Percentiles rank a stretch among this genome's conserved stretches.
These are phyloP conservation scores for Actenoides hombroni DNA, from an alignment of 2,113 vertebrate genomes.

Conservation along the genomic window DNA sequence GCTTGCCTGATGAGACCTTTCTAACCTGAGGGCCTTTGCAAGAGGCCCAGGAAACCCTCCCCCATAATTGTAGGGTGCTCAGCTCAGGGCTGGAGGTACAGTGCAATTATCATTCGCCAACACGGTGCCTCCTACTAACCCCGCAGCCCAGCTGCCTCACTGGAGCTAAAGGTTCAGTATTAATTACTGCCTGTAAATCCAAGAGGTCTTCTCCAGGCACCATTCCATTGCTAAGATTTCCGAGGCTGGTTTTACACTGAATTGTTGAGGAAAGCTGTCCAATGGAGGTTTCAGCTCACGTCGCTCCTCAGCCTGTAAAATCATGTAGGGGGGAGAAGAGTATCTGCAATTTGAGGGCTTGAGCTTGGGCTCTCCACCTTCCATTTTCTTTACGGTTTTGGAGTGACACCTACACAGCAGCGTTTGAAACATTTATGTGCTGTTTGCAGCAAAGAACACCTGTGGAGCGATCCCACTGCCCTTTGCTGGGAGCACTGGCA, in stretches of 20 bases:
- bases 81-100: not conserved
- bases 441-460: not conserved
- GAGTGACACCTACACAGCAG: not conserved
- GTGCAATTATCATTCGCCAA: not conserved
- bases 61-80: slow-evolving; percentile 10
- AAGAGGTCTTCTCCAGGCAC: slow-evolving; percentile 46
- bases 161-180: slow-evolving; percentile 50
- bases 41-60: not conserved
- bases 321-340: not conserved
- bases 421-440: slow-evolving; percentile 23
- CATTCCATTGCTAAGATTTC: slow-evolving; percentile 15
- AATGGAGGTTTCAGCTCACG: slow-evolving; percentile 14
- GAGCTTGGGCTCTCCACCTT: not conserved
- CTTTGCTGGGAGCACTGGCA: not conserved
- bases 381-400: not conserved
- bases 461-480: not conserved
- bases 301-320: not conserved
- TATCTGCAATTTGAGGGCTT: not conserved
- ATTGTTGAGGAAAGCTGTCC: slow-evolving; percentile 33
- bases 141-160: not conserved
- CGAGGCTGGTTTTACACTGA: not conserved
- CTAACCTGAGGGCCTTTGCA: not conserved
- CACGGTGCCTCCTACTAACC: not conserved
- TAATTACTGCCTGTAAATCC: slow-evolving; percentile 21
- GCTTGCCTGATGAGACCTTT: not conserved